Conservation (phyloP, 2,888 invertebrate species). For the Onchidella celtica region DNA sequence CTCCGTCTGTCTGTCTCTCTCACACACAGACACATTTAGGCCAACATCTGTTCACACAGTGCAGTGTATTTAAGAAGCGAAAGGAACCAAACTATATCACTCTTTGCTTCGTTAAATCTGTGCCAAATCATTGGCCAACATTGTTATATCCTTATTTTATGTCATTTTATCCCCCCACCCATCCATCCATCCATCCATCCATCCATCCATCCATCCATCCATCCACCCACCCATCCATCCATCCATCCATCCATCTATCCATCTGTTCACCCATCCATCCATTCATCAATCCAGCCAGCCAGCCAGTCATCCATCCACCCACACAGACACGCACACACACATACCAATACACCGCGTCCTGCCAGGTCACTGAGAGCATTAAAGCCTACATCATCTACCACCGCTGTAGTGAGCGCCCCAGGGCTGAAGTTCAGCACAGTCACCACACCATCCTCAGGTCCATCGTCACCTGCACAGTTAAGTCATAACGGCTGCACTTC, state of each 20-base stretch:
- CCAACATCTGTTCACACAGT: no score
- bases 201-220: no score
- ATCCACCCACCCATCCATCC: neutral
- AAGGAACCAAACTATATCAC: no score
- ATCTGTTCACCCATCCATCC: neutral
- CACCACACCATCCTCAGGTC: neutral
- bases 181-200: no score
- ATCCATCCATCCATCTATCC: neutral
- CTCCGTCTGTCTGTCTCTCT: no score
- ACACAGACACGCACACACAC: neutral
- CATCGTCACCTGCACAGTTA: neutral
- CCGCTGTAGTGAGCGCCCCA: conserved; percentile 7
- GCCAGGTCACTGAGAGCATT: conserved; percentile 18
- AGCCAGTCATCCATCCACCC: neutral
- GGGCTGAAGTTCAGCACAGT: conserved; percentile 9
- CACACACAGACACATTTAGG: no score
- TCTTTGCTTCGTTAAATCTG: no score
- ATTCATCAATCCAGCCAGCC: neutral
- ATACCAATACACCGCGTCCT: conserved; percentile 27
- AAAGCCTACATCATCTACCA: conserved; percentile 28
- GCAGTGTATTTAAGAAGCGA: no score
- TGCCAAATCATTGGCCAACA: no score
- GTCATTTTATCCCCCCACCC: no score
- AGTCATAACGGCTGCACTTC: no score
- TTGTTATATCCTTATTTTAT: no score